Percentiles rank a stretch among this genome's conserved stretches.
phyloP scores from a whole-genome alignment of 2,888 invertebrate species.

The Chorisops tibialis region DNA sequence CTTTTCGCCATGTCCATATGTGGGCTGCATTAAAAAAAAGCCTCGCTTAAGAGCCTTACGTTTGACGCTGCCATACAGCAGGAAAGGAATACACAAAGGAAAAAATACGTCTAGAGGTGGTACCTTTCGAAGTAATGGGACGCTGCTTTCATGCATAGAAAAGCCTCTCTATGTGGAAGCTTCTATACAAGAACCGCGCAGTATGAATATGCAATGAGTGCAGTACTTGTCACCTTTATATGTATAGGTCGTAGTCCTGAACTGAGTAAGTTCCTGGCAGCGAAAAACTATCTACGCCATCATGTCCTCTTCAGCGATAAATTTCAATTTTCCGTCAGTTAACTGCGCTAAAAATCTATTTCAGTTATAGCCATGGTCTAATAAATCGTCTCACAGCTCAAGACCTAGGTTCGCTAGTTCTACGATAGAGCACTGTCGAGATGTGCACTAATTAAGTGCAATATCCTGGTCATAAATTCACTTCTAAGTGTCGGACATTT shows the following conservation, averaged over 20 bases:
- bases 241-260: too few relatives aligned
- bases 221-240: too few relatives aligned
- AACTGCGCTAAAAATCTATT: constrained; percentile 9
- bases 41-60: too few relatives aligned
- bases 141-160: too few relatives aligned
- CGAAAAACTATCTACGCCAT: neutral
- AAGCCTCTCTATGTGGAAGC: too few relatives aligned
- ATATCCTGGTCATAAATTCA: constrained; percentile 24
- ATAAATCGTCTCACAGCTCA: constrained; percentile 16
- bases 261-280: constrained; percentile 6
- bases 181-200: too few relatives aligned
- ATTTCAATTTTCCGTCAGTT: constrained; percentile 15
- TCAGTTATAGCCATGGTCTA: constrained; percentile 7
- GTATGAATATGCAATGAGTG: too few relatives aligned
- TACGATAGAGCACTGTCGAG: neutral
- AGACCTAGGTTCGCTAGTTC: neutral
- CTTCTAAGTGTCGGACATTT: constrained; percentile 23
- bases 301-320: constrained; percentile 18
- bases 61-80: too few relatives aligned
- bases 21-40: neutral
- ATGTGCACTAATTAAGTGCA: constrained; percentile 25
- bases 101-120: too few relatives aligned
- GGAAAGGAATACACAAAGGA: too few relatives aligned
- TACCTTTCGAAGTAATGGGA: too few relatives aligned
- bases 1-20: constrained; percentile 1